These are phyloP conservation scores for Mionectes macconnelli DNA, from an alignment of 2,113 vertebrate genomes.

Conservation along the genomic window DNA sequence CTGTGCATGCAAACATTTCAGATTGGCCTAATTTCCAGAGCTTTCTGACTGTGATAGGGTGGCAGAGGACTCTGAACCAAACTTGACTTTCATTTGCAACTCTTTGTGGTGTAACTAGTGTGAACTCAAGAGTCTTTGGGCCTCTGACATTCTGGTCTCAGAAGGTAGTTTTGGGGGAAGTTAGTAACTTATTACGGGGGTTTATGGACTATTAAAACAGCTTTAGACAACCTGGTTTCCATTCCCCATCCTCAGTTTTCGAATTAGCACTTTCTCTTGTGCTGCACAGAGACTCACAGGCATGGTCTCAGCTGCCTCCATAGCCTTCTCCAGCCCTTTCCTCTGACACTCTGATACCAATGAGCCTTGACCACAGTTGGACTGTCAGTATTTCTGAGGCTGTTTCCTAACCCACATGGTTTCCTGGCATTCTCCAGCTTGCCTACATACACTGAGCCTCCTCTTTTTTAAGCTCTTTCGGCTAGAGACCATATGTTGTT, in stretches of 20 bases:
- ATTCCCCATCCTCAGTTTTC: background rate
- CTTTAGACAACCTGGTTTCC: background rate
- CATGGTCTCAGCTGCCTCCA: fast-evolving
- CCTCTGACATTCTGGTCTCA: background rate
- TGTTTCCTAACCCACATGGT: background rate
- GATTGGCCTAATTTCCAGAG: background rate
- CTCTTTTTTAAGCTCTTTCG: conserved; percentile 24
- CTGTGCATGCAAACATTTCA: background rate
- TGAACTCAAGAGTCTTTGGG: background rate
- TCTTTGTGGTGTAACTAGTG: background rate
- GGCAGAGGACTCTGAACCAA: background rate
- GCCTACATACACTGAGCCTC: background rate
- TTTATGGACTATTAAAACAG: background rate
- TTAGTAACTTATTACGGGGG: background rate
- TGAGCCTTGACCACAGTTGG: background rate
- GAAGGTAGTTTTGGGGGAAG: background rate
- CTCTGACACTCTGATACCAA: background rate
- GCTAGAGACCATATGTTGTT: conserved; percentile 10
- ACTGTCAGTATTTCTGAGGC: background rate
- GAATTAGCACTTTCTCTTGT: background rate
- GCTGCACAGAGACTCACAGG: background rate
- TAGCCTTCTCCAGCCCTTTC: background rate
- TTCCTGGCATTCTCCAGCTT: background rate
- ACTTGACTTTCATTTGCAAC: background rate
- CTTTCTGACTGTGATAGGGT: background rate